These are phyloP conservation scores for Meghimatium bilineatum DNA, from an alignment of 2,888 invertebrate genomes.

Conservation along the genomic window DNA sequence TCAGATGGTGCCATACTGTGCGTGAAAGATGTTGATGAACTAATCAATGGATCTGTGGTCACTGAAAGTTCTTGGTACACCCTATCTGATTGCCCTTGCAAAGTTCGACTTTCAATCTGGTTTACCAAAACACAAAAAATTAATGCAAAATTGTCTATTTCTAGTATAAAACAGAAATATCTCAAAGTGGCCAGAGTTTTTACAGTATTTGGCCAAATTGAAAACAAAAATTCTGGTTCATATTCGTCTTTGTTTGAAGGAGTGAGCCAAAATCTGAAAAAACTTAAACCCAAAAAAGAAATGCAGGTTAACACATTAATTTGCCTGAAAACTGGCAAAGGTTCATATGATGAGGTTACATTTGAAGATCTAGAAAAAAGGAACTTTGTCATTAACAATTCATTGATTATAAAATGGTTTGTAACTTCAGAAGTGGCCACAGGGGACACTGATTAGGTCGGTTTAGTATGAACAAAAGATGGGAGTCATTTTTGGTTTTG, in stretches of 20 bases:
- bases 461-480: not conserved
- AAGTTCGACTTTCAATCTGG: conserved; percentile 23
- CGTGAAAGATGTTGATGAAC: not conserved
- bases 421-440: not conserved
- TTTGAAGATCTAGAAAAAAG: conserved; percentile 21
- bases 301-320: not conserved
- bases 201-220: conserved; percentile 15
- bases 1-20: conserved; percentile 11
- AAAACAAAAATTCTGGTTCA: conserved; percentile 26
- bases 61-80: not conserved
- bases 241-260: conserved; percentile 29
- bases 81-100: not conserved
- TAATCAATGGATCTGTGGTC: not conserved
- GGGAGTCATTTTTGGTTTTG: not conserved
- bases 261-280: not conserved
- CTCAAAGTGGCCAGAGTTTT: not conserved
- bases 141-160: not conserved
- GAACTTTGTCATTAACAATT: conserved; percentile 17
- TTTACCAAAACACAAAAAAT: not conserved
- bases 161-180: not conserved
- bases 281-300: conserved; percentile 12
- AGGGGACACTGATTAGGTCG: not conserved
- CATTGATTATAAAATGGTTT: conserved; percentile 25
- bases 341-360: conserved; percentile 24
- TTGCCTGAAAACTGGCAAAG: conserved; percentile 19